phyloP scores from a whole-genome alignment of 1,140 invertebrate genomes.

The Stegodyphus mimosarum region DNA sequence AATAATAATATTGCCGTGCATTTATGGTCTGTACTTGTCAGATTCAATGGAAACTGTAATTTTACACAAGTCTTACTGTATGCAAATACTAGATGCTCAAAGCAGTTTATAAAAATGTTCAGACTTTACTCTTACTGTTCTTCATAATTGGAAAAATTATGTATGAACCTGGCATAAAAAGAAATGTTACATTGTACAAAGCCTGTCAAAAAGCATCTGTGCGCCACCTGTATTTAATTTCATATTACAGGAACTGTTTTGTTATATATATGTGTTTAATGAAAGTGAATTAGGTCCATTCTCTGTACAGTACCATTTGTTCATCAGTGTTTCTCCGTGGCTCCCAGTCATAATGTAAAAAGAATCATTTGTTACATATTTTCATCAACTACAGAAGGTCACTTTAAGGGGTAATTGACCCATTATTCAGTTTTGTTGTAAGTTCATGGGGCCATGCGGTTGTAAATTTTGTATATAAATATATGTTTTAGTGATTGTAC shows the following conservation, averaged over 20 bases:
- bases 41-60: too few species aligned
- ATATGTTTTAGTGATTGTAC: conserved; percentile 62
- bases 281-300: conserved; percentile 32
- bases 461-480: conserved; percentile 64
- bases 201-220: conserved; percentile 27
- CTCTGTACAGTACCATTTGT: conserved; percentile 50
- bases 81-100: too few species aligned
- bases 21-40: too few species aligned
- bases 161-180: neutral
- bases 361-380: conserved; percentile 51
- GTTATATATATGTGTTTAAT: conserved; percentile 37
- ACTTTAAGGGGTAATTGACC: neutral
- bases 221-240: conserved; percentile 26
- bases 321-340: conserved; percentile 49
- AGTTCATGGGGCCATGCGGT: conserved; percentile 32
- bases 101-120: neutral
- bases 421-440: conserved; percentile 10
- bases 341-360: conserved; percentile 49
- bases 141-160: neutral
- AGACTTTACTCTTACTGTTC: neutral
- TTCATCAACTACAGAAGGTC: neutral
- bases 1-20: too few species aligned
- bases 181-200: conserved; percentile 45
- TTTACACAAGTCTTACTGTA: too few species aligned
- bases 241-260: conserved; percentile 44